phyloP scores from a whole-genome alignment of 2,113 vertebrate species.

The Forbesichthys papilliferus region DNA sequence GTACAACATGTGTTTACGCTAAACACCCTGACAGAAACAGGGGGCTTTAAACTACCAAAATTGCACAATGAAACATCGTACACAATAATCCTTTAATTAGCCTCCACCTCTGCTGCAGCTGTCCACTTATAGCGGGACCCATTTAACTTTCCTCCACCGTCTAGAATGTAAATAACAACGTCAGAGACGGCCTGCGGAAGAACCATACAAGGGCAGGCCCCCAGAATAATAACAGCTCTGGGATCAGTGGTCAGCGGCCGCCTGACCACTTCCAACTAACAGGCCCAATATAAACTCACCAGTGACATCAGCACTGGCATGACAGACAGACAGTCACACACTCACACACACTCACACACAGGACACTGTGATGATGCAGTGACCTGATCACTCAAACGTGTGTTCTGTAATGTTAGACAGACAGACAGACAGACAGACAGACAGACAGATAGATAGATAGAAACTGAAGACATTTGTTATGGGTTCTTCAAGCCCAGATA shows the following conservation, averaged over 20 bases:
- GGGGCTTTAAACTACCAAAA: too few relatives aligned
- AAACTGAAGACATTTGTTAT: too few relatives aligned
- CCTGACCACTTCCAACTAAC: conserved; percentile 71
- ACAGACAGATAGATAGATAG: too few relatives aligned
- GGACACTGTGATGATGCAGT: background rate
- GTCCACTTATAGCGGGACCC: background rate
- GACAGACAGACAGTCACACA: background rate
- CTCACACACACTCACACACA: too few relatives aligned
- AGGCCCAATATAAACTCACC: conserved; percentile 59
- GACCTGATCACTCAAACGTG: background rate
- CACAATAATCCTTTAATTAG: conserved; percentile 28
- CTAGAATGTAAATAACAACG: conserved; percentile 68
- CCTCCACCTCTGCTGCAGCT: background rate
- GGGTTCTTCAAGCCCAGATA: too few relatives aligned
- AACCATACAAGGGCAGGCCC: conserved; percentile 62
- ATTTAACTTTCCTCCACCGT: conserved; percentile 24
- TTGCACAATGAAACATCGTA: too few relatives aligned
- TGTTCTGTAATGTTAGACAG: background rate
- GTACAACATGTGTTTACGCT: too few relatives aligned
- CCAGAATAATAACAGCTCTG: conserved; percentile 66
- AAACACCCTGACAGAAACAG: too few relatives aligned
- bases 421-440: too few relatives aligned
- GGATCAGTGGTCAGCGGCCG: conserved; percentile 63
- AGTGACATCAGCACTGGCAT: conserved; percentile 50
- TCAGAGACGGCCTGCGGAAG: conserved; percentile 58